phyloP scores from a whole-genome alignment of 2,113 vertebrate genomes.

The Pollimyrus isidori region DNA sequence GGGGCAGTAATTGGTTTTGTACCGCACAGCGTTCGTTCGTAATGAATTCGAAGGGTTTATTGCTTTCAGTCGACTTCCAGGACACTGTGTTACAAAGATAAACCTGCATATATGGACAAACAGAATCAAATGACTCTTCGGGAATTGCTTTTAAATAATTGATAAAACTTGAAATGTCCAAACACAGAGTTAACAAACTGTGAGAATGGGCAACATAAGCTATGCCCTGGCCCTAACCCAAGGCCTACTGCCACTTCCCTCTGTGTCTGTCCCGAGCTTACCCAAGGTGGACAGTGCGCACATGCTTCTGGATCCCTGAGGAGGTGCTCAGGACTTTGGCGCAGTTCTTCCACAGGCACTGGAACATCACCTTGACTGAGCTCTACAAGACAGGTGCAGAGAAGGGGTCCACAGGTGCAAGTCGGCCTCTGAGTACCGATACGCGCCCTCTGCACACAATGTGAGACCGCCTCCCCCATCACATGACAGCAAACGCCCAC shows the following conservation, averaged over 20 bases:
- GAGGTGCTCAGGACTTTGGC: conserved; percentile 88
- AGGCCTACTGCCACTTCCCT: not conserved
- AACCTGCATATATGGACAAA: not conserved
- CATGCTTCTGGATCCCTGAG: conserved; percentile 84
- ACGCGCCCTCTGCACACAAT: not conserved
- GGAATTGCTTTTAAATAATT: not conserved
- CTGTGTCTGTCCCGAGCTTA: conserved; percentile 43
- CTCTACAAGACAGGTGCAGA: conserved; percentile 57
- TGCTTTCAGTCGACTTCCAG: not conserved
- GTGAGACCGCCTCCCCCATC: not conserved
- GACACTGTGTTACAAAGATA: not conserved
- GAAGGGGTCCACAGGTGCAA: not conserved
- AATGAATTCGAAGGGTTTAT: not conserved
- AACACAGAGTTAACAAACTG: not conserved
- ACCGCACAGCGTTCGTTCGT: not conserved
- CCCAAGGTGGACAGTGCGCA: conserved; percentile 81
- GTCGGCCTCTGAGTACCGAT: not conserved
- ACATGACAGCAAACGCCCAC: conserved; percentile 42
- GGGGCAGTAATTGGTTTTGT: not conserved
- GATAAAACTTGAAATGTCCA: not conserved
- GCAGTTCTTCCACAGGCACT: conserved; percentile 94
- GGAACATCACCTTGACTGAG: conserved; percentile 89
- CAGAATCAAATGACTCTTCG: not conserved
- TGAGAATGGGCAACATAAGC: not conserved
- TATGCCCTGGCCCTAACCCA: not conserved